phyloP scores from a whole-genome alignment of 2,797 vertebrate species.

The Dromococcyx pavoninus region DNA sequence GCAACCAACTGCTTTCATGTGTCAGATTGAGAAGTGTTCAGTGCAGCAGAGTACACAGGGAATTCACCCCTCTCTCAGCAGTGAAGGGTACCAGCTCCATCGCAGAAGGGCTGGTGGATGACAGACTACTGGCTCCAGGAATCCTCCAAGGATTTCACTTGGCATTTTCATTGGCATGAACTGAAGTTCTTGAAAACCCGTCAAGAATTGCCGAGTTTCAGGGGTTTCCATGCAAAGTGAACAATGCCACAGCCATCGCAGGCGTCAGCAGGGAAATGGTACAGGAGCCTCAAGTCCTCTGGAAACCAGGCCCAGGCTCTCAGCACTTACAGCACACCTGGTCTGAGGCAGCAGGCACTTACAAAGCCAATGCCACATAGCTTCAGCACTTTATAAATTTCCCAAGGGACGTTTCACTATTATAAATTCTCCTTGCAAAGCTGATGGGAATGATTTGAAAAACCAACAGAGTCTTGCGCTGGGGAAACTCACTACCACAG shows the following conservation, averaged over 20 bases:
- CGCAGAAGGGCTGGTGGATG: accelerated
- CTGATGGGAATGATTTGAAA: background rate
- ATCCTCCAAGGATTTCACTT: background rate
- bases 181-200: background rate
- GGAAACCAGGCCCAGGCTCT: background rate
- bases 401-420: background rate
- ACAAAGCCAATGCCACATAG: background rate
- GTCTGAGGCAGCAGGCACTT: background rate
- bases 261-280: accelerated
- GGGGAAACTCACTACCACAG: background rate
- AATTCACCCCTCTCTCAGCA: background rate
- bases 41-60: background rate
- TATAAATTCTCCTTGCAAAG: background rate
- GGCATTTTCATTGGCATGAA: background rate
- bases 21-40: background rate
- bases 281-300: background rate
- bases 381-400: background rate
- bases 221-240: background rate
- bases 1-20: background rate
- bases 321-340: background rate
- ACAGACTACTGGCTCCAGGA: background rate
- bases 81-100: background rate
- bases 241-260: accelerated
- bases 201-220: background rate
- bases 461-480: background rate